Evolutionary conservation across 2,113 vertebrate genomes (phyloP).

Genomic region (Globicephala melas): DNA sequence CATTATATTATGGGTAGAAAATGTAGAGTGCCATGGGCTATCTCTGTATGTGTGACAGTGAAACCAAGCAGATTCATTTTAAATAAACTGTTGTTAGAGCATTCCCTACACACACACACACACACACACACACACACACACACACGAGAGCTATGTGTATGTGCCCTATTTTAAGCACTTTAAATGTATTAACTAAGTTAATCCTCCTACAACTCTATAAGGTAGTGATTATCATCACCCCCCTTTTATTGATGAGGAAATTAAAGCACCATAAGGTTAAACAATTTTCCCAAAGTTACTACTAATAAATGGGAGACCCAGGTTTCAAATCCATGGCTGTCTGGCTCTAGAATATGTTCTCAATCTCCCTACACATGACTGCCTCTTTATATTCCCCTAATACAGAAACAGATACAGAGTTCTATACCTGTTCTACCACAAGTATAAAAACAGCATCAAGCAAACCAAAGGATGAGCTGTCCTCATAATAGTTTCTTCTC

Average conservation of each 20-base stretch:
- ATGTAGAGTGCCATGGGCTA: neutral
- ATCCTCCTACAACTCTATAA: neutral
- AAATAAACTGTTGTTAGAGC: neutral
- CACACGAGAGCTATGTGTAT: neutral
- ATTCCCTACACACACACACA: neutral
- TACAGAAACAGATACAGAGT: neutral
- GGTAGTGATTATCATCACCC: neutral
- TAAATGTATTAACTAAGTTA: neutral
- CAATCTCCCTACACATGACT: neutral
- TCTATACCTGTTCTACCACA: neutral
- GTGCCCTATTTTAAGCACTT: neutral
- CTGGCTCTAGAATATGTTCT: neutral
- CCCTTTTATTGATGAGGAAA: neutral
- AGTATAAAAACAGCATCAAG: neutral
- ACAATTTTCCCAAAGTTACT: constrained; percentile 12
- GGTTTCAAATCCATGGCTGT: neutral
- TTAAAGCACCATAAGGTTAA: neutral
- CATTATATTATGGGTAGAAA: neutral
- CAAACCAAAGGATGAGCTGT: neutral
- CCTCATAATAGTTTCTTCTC: neutral
- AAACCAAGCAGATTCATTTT: neutral
- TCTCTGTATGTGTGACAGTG: neutral
- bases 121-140: neutral
- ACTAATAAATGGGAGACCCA: neutral
- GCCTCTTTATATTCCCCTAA: neutral